Evolutionary conservation across 2,888 invertebrate species (phyloP).

Genomic region (Sinelater perroti): DNA sequence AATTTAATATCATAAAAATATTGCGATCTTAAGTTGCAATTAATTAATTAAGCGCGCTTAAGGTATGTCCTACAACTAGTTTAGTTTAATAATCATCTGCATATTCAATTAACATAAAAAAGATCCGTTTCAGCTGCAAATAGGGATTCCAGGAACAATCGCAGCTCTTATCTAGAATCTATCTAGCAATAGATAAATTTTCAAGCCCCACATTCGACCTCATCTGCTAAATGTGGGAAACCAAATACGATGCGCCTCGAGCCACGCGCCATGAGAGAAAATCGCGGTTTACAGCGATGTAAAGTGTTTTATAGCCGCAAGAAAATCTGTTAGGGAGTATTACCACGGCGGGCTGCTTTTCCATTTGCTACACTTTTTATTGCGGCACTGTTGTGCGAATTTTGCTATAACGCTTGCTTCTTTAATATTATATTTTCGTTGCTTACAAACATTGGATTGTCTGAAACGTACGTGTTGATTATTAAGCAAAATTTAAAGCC

Average conservation of each 20-base stretch:
- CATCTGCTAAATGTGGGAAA: neutral
- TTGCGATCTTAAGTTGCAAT: too few species aligned
- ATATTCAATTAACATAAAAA: constrained; percentile 60
- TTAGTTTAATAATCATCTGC: constrained; percentile 54
- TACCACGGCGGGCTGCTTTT: neutral
- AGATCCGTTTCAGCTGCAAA: constrained; percentile 59
- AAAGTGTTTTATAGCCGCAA: constrained; percentile 16
- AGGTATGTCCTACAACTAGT: constrained; percentile 23
- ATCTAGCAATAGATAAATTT: constrained; percentile 9
- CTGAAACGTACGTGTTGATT: too few species aligned
- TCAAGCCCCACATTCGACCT: neutral
- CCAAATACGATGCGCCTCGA: too few species aligned
- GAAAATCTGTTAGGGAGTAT: constrained; percentile 12
- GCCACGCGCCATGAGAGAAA: too few species aligned
- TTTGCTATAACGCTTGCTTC: neutral
- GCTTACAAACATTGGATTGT: too few species aligned
- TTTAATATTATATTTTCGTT: too few species aligned
- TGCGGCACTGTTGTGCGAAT: neutral
- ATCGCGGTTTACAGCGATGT: constrained; percentile 14
- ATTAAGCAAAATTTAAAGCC: too few species aligned
- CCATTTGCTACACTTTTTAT: neutral
- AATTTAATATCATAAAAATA: too few species aligned
- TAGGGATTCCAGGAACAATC: constrained; percentile 58
- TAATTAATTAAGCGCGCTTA: too few species aligned
- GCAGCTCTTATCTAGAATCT: constrained; percentile 34